phyloP scores from a whole-genome alignment of 2,113 vertebrate genomes.

The Tragelaphus scriptus region DNA sequence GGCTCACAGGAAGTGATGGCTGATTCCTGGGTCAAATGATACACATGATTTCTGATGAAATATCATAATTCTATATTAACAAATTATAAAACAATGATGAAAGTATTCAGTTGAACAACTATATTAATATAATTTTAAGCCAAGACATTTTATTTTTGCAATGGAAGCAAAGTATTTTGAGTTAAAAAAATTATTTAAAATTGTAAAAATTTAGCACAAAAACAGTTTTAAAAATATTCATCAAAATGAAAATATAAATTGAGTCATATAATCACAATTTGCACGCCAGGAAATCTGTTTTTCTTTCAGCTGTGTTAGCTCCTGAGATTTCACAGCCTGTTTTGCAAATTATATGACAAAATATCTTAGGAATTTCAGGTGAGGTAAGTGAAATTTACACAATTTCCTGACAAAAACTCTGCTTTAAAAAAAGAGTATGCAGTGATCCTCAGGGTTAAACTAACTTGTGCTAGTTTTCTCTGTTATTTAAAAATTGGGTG shows the following conservation, averaged over 20 bases:
- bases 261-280: neutral
- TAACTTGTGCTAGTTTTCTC: neutral
- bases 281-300: neutral
- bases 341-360: neutral
- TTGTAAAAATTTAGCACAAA: neutral
- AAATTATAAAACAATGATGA: neutral
- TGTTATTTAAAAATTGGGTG: neutral
- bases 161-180: neutral
- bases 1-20: neutral
- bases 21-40: neutral
- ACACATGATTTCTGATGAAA: neutral
- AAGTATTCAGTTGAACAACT: neutral
- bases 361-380: conserved; percentile 4
- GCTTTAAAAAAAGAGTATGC: neutral
- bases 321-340: neutral
- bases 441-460: neutral
- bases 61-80: neutral
- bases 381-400: neutral
- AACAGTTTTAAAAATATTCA: neutral
- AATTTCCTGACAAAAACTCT: neutral
- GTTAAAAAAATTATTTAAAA: neutral
- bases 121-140: neutral
- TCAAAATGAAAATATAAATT: neutral
- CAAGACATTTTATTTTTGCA: neutral
- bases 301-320: neutral